Base-by-base conservation (phyloP, 23 tunicate species). In the Diplosoma virens region DNA sequence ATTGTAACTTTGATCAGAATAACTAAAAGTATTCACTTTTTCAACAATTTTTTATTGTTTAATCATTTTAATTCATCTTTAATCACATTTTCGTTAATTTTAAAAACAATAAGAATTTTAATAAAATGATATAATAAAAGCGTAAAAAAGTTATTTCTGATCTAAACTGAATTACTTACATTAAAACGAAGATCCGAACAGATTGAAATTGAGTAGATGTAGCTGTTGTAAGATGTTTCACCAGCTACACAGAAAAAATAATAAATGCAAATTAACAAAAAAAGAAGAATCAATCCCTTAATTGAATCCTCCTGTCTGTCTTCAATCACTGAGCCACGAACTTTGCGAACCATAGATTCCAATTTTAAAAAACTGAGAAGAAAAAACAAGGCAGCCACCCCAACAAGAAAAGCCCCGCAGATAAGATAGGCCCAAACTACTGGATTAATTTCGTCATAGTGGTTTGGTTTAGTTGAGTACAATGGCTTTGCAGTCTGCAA, bases 211-310 rank as follows among this genome's bases (percentile, higher is more conserved):
- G 98, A 93, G 59, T 86, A 93, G 50, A 93, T 93, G 72, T 93
- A 86, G 79, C 94, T 87, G 82, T 87, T 90, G 59, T 86, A 93
- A 18, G 98, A 79, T 21, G 89, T 93, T 67, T 93, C 98, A 22
- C 98, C 94, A 1, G 94, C 98, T 32, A 93, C 98, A 58, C 89
- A 86, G 58, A 79, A 93, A 70, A 86, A 93, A 73, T 93, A 93
- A 63, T 87, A 93, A 20, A 87, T 60, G 47, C 89, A 86, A 25
- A 93, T 77, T 0, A 86, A 71, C 3, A 71, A 48, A 32, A 93
- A 83, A 7, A 86, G 58, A 5, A 78, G 77, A 26, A 66, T 4
- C 7, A 87, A 84, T 11, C 61, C 60, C 27, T 64, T 66, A 2
- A 82, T 23, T 14, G 79, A 59, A 23, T 78, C 89, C 41, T 93